Conservation (phyloP, 2,888 invertebrate genomes). For the Alloscopus bannaensis region DNA sequence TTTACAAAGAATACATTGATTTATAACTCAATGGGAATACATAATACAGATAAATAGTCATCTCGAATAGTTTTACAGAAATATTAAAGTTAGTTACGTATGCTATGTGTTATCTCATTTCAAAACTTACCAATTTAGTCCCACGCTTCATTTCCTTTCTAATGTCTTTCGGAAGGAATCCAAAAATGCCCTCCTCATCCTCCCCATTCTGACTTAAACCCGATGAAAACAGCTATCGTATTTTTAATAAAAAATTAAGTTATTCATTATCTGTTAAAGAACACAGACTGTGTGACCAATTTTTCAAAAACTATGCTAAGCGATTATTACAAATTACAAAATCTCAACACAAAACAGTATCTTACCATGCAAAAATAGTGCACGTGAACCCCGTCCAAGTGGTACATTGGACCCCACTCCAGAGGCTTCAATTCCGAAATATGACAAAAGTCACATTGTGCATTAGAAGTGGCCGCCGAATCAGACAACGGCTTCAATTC, state of each 20-base stretch:
- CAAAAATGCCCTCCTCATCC: constrained; percentile 84
- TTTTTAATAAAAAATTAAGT: constrained; percentile 9
- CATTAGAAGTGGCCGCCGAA: constrained; percentile 11
- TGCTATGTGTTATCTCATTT: too few species aligned
- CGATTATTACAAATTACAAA: too few species aligned
- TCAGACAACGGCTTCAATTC: too few species aligned
- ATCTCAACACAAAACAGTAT: too few species aligned
- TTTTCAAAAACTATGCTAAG: too few species aligned
- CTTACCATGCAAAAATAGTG: constrained; percentile 88
- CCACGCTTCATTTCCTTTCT: constrained; percentile 81
- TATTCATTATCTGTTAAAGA: constrained; percentile 6
- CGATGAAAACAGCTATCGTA: constrained; percentile 83
- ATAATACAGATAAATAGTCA: too few species aligned
- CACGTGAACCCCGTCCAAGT: constrained; percentile 78
- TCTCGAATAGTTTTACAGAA: too few species aligned
- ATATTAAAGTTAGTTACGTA: too few species aligned
- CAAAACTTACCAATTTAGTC: constrained; percentile 80
- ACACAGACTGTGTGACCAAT: too few species aligned
- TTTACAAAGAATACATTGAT: too few species aligned
- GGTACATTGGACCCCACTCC: constrained; percentile 69
- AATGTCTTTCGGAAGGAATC: constrained; percentile 85
- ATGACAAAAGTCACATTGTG: constrained; percentile 60
- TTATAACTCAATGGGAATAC: too few species aligned
- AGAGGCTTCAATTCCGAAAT: constrained; percentile 56
- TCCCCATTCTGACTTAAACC: constrained; percentile 82